Base-by-base conservation (phyloP, 2,797 vertebrate genomes). In the Protosalanx chinensis region DNA sequence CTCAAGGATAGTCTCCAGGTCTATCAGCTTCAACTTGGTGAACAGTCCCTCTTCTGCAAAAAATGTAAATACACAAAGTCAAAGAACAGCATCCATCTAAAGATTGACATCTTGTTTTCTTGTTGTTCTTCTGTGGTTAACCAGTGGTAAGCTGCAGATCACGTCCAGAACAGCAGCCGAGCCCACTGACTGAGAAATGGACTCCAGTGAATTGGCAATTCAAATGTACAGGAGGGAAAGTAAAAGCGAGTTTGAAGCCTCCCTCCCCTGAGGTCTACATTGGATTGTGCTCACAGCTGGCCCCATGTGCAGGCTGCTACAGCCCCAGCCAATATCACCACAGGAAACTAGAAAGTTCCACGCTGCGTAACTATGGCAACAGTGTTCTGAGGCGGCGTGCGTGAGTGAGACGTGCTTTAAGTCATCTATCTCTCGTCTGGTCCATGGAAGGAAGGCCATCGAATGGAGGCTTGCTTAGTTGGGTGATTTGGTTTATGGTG, bases 301-400 rank as follows among this genome's bases (percentile, higher is more conserved):
- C 51, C 51, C 51, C 51, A 56, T n/a, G 51, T n/a, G 64, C 30
- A 51, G 29, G 27, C 64, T 66, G 64, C 13, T 3, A 29, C 27
- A 49, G 5, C 37, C 23, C 20, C 46, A 51, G 64, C 20, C 5
- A 66, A 53, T 18, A 27, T 29, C 64, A 16, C 64, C 46, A 46
- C 41, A 18, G 46, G 64, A 51, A 23, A 41, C 27, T 27, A 46
- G 16, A 51, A 66, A 51, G 5, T 41, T 65, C 10, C 41, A 51
- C 27, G 27, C 46, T 30, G 41, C 49, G 64, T 66, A 66, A 66
- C 64, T 53, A 66, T 66, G 64, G 46, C 41, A 66, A 66, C 64
- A 53, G 64, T 53, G 41, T 66, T 66, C 64, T 2, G 41, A 49
- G 37, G 23, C 13, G 23, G 37, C 13, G n/a, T 64, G 33, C 41